Evolutionary conservation across 1,140 invertebrate species (phyloP), one percentile per base, ranked within the genome.

Genomic region (Zophobas morio): DNA sequence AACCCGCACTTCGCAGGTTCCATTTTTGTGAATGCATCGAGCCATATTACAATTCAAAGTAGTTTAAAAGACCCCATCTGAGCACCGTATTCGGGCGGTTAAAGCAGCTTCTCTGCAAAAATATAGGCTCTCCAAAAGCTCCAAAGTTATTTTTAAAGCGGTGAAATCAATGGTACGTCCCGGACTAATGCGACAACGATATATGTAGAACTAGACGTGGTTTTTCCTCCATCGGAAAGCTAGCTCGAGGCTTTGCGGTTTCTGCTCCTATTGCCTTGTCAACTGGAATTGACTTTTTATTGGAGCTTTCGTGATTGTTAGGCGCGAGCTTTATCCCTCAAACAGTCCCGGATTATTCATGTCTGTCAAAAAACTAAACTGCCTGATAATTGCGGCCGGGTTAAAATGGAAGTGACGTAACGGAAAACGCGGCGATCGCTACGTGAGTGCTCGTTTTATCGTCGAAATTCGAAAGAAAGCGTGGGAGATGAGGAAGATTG

Each of bases 41-140:
- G 57, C 53, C 54, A 57, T 74, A 54, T 51, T 56, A 37, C 73
- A 74, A 74, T 74, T 74, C 73, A 74, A 74, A 74, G 73, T 74
- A 74, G 73, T 74, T 74, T 74, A 56, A 74, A 74, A 74, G 73
- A 57, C 36, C 51, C 73, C 39, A 46, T 42, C 70, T 42, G 70
- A 72, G 70, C 56, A 54, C 47, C 47, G 70, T 47, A 51, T 51
- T 36, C 70, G 47, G 39, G 53, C 70, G 51, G 53, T 74, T 74
- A 57, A 74, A 74, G 49, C 54, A 51, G 73, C 73, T 42, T 49
- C 40, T 8, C 40, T 57, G 74, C 8, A 42, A 75, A 63, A 75
- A 75, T 40, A 72, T 56, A 51, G 70, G 42, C 51, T 72, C 32
- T 40, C 36, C 36, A 56, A 66, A 66, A 66, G 39, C 60, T 42